Evolutionary conservation across 2,797 vertebrate genomes (phyloP).

Genomic region (Cryptoblepharus egeriae): DNA sequence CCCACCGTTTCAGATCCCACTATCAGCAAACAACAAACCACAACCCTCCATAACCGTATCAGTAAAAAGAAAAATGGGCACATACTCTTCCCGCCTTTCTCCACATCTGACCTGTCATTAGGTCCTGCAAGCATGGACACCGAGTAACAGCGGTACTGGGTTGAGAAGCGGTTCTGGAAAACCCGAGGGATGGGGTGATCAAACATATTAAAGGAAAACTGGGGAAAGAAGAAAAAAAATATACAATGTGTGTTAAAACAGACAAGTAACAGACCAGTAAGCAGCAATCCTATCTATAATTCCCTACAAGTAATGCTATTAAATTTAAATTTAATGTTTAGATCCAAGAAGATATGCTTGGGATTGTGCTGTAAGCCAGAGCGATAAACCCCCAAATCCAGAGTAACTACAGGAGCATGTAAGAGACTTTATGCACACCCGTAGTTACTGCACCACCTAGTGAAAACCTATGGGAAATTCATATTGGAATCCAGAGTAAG

Average conservation of each 20-base stretch:
- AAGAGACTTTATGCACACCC: too few species aligned
- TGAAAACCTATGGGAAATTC: too few species aligned
- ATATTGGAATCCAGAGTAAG: too few species aligned
- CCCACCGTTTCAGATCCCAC: fast-evolving
- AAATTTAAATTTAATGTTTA: too few species aligned
- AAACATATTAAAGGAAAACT: constrained; percentile 86
- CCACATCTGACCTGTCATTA: constrained; percentile 98
- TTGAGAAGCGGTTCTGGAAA: constrained; percentile 98
- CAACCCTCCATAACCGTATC: constrained; percentile 41
- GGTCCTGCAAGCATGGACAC: constrained; percentile 98
- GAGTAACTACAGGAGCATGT: too few species aligned
- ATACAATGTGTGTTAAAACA: not conserved
- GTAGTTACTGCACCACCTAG: too few species aligned
- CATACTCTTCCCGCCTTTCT: constrained; percentile 99
- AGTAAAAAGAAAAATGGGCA: constrained; percentile 72
- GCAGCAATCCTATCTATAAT: too few species aligned
- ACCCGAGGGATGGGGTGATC: constrained; percentile 92
- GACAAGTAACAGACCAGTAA: not conserved
- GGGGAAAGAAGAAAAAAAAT: too few species aligned
- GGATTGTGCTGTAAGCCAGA: too few species aligned
- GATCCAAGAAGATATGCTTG: too few species aligned
- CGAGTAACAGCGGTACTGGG: constrained; percentile 98
- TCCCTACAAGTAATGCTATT: too few species aligned
- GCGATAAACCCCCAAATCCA: too few species aligned
- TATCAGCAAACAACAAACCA: not conserved